phyloP scores from a whole-genome alignment of 2,797 vertebrate genomes.

The Stomatorhinus walkeri region DNA sequence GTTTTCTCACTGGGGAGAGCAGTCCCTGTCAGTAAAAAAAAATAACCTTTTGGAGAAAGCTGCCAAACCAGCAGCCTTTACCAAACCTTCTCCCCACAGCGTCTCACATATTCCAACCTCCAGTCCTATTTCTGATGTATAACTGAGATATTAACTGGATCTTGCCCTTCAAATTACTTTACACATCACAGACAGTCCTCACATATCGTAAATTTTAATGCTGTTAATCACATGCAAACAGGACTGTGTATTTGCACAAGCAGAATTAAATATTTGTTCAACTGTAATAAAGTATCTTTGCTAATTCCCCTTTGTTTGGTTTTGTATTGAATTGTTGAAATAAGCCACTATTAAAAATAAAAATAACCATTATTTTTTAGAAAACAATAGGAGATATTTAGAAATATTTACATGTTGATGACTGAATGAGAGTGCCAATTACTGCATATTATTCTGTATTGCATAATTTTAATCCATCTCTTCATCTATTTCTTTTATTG shows the following conservation, averaged over 20 bases:
- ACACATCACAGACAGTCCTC: background rate
- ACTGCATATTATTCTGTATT: background rate
- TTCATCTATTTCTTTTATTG: background rate
- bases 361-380: background rate
- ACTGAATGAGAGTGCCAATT: background rate
- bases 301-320: background rate
- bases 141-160: background rate
- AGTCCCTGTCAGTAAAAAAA: background rate
- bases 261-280: background rate
- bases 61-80: background rate
- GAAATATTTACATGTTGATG: background rate
- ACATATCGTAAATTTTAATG: background rate
- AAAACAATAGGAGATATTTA: background rate
- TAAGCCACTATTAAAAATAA: background rate
- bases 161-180: background rate
- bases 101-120: background rate
- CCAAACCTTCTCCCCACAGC: background rate
- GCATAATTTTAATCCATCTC: background rate
- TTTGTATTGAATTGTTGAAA: background rate
- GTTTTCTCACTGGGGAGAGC: background rate
- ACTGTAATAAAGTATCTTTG: background rate
- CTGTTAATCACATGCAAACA: background rate
- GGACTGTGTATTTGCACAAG: background rate
- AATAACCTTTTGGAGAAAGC: background rate
- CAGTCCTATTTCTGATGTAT: background rate